phyloP scores from a whole-genome alignment of 2,888 invertebrate species.

The Glaucopsyche alexis region DNA sequence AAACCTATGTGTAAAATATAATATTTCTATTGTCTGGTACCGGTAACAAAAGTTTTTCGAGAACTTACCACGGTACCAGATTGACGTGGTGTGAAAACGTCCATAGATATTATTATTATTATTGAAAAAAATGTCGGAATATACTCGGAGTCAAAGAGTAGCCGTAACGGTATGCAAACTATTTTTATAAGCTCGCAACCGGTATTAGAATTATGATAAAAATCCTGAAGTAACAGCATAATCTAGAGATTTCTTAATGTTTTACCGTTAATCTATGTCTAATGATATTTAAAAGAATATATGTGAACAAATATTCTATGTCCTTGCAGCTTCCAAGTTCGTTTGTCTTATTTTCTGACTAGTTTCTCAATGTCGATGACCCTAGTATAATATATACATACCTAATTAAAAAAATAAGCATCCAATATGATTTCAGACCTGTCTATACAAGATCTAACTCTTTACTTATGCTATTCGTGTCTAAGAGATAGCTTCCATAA shows the following conservation, averaged over 20 bases:
- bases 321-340: slow-evolving; percentile 1
- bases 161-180: neutral
- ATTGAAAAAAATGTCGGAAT: no score
- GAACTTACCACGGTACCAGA: no score
- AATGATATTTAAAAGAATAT: slow-evolving; percentile 2
- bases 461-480: neutral
- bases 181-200: slow-evolving; percentile 3
- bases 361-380: slow-evolving; percentile 5
- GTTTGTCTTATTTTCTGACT: slow-evolving; percentile 11
- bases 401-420: neutral
- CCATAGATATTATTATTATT: no score
- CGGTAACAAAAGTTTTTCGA: no score
- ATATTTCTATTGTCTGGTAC: no score
- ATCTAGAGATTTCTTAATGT: neutral
- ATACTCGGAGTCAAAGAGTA: neutral
- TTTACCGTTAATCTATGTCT: slow-evolving; percentile 5
- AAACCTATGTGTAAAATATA: no score
- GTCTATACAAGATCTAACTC: neutral
- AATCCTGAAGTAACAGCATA: neutral
- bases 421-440: neutral
- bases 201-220: slow-evolving; percentile 12
- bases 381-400: neutral
- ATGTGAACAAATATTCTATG: neutral
- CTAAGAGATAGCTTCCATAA: neutral
- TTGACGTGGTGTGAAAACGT: no score